Evolutionary conservation across 2,888 invertebrate genomes (phyloP).

Genomic region (Apamea monoglypha): DNA sequence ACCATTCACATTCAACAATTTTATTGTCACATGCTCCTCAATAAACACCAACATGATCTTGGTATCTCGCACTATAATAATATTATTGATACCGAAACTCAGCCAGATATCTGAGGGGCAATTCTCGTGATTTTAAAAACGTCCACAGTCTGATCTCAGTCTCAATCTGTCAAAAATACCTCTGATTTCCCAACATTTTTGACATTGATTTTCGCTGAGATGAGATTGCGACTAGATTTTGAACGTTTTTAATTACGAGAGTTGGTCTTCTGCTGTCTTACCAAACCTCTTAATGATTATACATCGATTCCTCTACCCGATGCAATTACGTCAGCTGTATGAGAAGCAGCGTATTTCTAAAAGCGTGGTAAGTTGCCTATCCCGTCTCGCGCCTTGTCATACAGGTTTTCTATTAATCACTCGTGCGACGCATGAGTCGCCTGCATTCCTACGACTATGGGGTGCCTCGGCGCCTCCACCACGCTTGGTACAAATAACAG

Average conservation of each 20-base stretch:
- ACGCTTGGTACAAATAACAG: conserved; percentile 54
- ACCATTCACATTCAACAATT: background rate
- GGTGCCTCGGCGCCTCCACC: conserved; percentile 64
- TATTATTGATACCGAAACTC: background rate
- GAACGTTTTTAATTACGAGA: background rate
- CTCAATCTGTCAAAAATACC: too few relatives aligned
- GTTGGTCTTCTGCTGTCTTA: background rate
- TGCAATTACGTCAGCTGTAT: conserved; percentile 55
- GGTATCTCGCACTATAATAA: background rate
- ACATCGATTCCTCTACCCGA: conserved; percentile 1
- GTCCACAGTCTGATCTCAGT: too few relatives aligned
- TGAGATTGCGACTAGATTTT: background rate
- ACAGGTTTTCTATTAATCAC: conserved; percentile 83
- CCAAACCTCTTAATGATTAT: background rate
- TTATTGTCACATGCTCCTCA: background rate
- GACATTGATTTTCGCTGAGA: background rate
- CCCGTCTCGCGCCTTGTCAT: conserved; percentile 65
- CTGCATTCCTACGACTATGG: conserved; percentile 81
- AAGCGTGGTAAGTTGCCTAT: conserved; percentile 58
- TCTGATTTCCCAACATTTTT: too few relatives aligned
- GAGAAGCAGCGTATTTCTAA: conserved; percentile 52
- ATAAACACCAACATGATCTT: background rate
- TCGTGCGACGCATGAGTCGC: conserved; percentile 71
- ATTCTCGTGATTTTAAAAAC: background rate
- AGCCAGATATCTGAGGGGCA: background rate